Evolutionary conservation across 1,140 invertebrate genomes (phyloP), one percentile per base, ranked within the genome.

Genomic region (Aricia agestis): DNA sequence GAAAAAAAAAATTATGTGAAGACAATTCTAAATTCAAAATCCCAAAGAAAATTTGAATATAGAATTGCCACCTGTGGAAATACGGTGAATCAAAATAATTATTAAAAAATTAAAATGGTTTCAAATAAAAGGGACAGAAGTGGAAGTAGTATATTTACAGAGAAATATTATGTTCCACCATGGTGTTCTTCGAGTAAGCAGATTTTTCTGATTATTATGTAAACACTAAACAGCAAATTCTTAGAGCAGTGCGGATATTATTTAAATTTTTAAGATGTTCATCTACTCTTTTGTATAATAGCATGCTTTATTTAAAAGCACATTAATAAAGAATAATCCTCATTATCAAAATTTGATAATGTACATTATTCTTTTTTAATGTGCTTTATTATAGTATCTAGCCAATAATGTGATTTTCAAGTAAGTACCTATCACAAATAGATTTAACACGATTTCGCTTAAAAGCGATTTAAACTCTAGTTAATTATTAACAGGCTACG

Each of bases 131-230:
- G 18, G 17, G 59, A 63, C 10, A 63, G 59, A 32, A 82, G 75
- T 71, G 76, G 75, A 45, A 77, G 70, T 45, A 82, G 76, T 70
- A 79, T 80, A 42, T 72, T 78, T 72, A 80, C 83, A 11, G 74
- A 80, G 42, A 78, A 82, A 68, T 84, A 83, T 70, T 74, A 79
- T 59, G 77, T 78, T 52, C 84, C 82, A 19, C 87, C 86, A 72
- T 89, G 85, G 87, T 87, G 87, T 71, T 86, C 86, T 36, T 82
- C 82, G 76, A 79, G 86, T 89, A 65, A 70, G 79, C 74, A 58
- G 41, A 36, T 67, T 58, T 42, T 63, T 36, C 71, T 19, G 17
- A 72, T 67, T 67, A 70, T 63, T 45, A 45, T 25, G 32, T 61
- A 25, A 66, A 6, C n/a, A n/a, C n/a, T 2, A 41, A 19, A 17